Percentiles rank a stretch among this genome's conserved stretches.
Conservation (phyloP, 2,113 vertebrate species). For the Eira barbara region DNA sequence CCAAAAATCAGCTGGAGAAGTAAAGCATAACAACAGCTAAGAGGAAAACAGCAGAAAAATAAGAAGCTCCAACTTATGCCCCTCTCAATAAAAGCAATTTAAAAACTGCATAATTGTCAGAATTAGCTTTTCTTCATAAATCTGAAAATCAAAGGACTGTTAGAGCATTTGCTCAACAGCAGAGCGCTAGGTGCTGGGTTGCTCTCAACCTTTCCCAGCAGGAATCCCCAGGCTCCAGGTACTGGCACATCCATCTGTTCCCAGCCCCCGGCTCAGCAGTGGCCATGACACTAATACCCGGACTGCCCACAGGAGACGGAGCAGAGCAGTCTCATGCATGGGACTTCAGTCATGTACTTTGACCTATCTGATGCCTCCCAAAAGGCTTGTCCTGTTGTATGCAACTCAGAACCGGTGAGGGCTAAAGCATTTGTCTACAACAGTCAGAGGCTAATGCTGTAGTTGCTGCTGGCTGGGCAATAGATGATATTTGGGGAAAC, state of each 20-base stretch:
- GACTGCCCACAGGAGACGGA: no score
- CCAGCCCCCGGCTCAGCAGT: no score
- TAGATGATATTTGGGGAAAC: background rate
- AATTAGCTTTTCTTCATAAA: background rate
- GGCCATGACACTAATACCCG: no score
- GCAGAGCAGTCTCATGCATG: background rate
- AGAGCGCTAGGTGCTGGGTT: background rate
- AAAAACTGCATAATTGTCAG: background rate
- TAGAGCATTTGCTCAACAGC: background rate
- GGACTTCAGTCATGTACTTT: background rate
- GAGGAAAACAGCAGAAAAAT: background rate
- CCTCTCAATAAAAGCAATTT: background rate
- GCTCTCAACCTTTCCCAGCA: background rate
- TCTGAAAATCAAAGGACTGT: background rate
- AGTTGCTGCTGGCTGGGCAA: background rate
- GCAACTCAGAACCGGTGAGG: background rate
- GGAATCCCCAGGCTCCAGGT: background rate
- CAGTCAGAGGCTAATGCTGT: background rate
- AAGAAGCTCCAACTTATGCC: background rate
- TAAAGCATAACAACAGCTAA: background rate
- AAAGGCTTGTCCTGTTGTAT: background rate
- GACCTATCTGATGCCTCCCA: background rate
- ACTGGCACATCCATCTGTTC: no score
- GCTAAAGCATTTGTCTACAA: background rate
- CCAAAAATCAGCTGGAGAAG: background rate